These are phyloP conservation scores for Leptarthrus brevirostris DNA, from an alignment of 2,888 invertebrate species.

Conservation along the genomic window DNA sequence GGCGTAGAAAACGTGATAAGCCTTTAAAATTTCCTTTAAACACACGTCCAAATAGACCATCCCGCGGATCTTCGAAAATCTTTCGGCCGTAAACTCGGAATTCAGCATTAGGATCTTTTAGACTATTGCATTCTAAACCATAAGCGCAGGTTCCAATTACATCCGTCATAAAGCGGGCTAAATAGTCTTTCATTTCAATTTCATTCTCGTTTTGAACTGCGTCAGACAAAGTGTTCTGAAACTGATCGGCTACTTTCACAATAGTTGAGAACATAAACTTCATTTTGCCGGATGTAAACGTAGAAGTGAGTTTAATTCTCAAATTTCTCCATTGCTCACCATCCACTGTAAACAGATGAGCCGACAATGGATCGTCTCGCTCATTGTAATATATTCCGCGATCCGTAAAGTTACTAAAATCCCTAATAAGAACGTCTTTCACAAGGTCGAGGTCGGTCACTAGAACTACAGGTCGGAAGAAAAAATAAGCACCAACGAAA, in stretches of 20 bases:
- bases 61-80: conserved; percentile 32
- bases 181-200: conserved; percentile 63
- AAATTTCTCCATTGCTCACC: conserved; percentile 68
- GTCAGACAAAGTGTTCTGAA: conserved; percentile 58
- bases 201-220: conserved; percentile 24
- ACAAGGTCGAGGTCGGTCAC: conserved; percentile 63
- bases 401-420: conserved; percentile 62
- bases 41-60: not conserved
- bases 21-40: conserved; percentile 25
- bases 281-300: conserved; percentile 69
- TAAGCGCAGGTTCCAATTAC: conserved; percentile 65
- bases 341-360: conserved; percentile 65
- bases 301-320: conserved; percentile 67
- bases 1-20: conserved; percentile 14
- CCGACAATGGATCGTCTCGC: conserved; percentile 64
- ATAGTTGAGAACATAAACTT: conserved; percentile 67
- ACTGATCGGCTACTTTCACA: conserved; percentile 60
- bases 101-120: conserved; percentile 59
- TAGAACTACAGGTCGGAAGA: conserved; percentile 60
- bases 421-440: conserved; percentile 59
- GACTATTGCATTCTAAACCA: conserved; percentile 63
- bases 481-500: conserved; percentile 63
- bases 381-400: conserved; percentile 63
- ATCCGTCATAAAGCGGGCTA: conserved; percentile 66
- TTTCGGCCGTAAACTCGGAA: conserved; percentile 57